Conservation (phyloP, 2,113 vertebrate species). For the Leptocoma aspasia region DNA sequence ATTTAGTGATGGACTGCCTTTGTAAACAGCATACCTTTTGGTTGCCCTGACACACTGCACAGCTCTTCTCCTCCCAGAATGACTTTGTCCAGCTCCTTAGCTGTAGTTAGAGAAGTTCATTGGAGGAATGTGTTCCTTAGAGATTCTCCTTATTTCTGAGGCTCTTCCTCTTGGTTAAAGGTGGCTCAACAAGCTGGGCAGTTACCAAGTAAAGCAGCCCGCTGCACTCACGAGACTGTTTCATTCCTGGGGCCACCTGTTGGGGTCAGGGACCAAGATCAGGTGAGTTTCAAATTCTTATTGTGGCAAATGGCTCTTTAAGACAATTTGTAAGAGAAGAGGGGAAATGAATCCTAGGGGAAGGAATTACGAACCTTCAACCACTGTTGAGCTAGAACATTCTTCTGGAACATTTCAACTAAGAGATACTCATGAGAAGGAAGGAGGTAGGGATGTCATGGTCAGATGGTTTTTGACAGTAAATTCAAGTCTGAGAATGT, state of each 20-base stretch:
- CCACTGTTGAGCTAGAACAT: conserved; percentile 5
- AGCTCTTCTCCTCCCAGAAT: conserved; percentile 55
- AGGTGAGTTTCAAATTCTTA: conserved; percentile 75
- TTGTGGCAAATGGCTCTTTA: conserved; percentile 73
- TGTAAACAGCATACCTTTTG: conserved; percentile 38
- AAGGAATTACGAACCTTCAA: neutral
- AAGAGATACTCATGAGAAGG: neutral
- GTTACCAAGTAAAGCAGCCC: conserved; percentile 75
- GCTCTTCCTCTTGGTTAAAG: conserved; percentile 73
- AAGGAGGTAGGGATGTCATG: conserved; percentile 36
- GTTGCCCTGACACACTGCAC: conserved; percentile 41
- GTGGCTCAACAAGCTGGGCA: conserved; percentile 73
- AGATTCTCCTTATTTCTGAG: conserved; percentile 70
- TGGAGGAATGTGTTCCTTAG: conserved; percentile 61
- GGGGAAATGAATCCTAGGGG: conserved; percentile 53
- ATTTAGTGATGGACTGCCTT: conserved; percentile 57
- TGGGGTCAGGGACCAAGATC: conserved; percentile 74
- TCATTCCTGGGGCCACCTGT: conserved; percentile 74
- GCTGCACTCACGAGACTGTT: conserved; percentile 74
- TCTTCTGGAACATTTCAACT: neutral
- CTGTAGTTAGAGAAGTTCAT: conserved; percentile 47
- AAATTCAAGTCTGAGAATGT: neutral
- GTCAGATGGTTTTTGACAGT: neutral
- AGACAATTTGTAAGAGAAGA: conserved; percentile 60
- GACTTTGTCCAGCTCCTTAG: conserved; percentile 60